Evolutionary conservation across 2,797 vertebrate species (phyloP).

Genomic region (Sandelia bainsii): DNA sequence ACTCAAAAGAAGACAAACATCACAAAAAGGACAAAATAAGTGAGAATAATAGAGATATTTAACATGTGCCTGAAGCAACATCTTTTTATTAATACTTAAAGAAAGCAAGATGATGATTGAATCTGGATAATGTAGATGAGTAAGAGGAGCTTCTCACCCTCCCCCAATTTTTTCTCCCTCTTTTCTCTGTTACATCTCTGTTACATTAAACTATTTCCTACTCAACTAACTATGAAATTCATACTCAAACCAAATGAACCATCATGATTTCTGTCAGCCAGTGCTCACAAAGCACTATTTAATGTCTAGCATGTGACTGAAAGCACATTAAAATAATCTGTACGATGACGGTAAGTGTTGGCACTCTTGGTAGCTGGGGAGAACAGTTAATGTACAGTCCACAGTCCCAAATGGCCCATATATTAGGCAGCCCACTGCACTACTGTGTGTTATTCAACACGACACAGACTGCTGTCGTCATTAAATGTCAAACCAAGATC

Average conservation of each 20-base stretch:
- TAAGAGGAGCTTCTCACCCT: no score
- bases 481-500: slow-evolving; percentile 44
- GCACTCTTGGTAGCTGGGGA: slow-evolving; percentile 19
- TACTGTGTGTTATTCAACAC: slow-evolving; percentile 47
- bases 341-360: slow-evolving; percentile 51
- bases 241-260: not conserved
- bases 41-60: not conserved
- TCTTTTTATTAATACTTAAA: not conserved
- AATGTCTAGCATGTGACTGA: slow-evolving; percentile 31
- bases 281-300: slow-evolving; percentile 32
- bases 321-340: slow-evolving; percentile 45
- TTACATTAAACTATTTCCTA: slow-evolving; percentile 18
- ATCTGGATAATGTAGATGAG: not conserved
- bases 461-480: slow-evolving; percentile 37
- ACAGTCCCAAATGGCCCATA: slow-evolving; percentile 44
- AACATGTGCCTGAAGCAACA: not conserved
- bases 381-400: slow-evolving; percentile 49
- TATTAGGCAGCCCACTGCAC: slow-evolving; percentile 24
- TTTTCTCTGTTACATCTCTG: not conserved
- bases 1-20: not conserved
- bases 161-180: not conserved
- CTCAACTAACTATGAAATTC: not conserved
- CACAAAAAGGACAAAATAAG: not conserved
- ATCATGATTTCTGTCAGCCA: slow-evolving; percentile 19
- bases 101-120: not conserved